Evolutionary conservation across 2,113 vertebrate species (phyloP).

Genomic region (Paraplagusia blochii): DNA sequence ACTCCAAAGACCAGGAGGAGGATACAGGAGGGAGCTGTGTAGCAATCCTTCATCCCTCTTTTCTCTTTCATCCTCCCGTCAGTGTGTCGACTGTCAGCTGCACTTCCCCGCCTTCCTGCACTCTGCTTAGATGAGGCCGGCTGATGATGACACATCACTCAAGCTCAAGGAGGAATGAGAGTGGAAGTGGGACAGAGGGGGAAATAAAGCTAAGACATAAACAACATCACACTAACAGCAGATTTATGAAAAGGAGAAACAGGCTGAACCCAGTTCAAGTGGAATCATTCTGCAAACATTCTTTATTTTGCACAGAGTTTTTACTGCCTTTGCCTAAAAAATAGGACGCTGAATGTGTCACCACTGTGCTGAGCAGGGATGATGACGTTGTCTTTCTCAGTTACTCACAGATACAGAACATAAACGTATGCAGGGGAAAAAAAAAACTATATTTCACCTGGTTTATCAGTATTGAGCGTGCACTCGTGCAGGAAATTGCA

Average conservation of each 20-base stretch:
- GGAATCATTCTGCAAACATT: too few relatives aligned
- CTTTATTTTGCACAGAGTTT: too few relatives aligned
- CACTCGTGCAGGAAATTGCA: neutral
- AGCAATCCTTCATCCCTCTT: constrained; percentile 17
- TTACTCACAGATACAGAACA: neutral
- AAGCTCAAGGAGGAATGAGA: constrained; percentile 8
- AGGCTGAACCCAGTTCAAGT: too few relatives aligned
- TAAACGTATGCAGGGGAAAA: neutral
- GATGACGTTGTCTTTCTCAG: neutral
- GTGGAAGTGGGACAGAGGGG: neutral
- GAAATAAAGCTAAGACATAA: neutral
- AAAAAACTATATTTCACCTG: neutral
- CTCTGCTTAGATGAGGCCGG: constrained; percentile 26
- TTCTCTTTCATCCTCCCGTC: constrained; percentile 31
- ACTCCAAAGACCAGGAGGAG: constrained; percentile 10
- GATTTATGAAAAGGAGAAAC: too few relatives aligned
- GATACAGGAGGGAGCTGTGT: too few relatives aligned
- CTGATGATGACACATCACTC: constrained; percentile 40
- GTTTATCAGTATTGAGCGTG: neutral
- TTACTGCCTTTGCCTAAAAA: neutral
- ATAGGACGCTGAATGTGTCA: neutral
- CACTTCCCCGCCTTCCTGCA: constrained; percentile 12
- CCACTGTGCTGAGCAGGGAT: neutral
- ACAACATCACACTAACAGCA: too few relatives aligned
- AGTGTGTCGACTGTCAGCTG: constrained; percentile 29